A percentile compares a stretch with the other conserved stretches of the same genome.
Conservation (phyloP, 2,113 vertebrate species). For the Empidonax alnorum region DNA sequence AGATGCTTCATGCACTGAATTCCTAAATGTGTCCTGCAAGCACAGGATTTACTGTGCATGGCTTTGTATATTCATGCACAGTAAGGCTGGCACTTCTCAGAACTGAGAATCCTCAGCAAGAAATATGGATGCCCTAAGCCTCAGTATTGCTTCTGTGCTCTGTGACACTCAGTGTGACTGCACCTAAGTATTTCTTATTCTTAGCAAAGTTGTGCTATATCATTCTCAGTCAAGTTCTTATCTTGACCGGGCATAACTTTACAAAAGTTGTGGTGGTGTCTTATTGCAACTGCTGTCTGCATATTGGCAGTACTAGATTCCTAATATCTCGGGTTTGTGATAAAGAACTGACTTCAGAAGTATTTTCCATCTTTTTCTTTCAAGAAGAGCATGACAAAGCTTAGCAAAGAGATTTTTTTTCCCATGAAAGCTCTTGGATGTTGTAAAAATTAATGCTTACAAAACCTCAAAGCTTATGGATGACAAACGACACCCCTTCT, state of each 20-base stretch:
- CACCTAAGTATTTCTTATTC: background rate
- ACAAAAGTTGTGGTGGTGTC: background rate
- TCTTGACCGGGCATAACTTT: background rate
- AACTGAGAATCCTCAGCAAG: background rate
- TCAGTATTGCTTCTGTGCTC: background rate
- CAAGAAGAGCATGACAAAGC: background rate
- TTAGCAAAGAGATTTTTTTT: background rate
- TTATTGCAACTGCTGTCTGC: background rate
- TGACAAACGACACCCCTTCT: background rate
- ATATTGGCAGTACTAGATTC: background rate
- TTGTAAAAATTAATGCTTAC: background rate
- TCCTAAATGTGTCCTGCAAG: background rate
- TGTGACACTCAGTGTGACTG: background rate
- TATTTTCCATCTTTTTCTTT: background rate
- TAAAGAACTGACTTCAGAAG: background rate
- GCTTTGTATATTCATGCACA: background rate
- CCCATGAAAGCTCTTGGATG: background rate
- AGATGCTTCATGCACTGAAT: background rate
- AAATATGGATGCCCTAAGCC: background rate
- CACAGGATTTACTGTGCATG: background rate
- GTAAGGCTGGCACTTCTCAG: background rate
- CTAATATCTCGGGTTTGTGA: background rate
- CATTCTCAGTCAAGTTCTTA: background rate
- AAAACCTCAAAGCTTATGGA: background rate
- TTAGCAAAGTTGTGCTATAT: background rate